Base-by-base conservation (phyloP, 2,113 vertebrate species). In the Centropus bengalensis region DNA sequence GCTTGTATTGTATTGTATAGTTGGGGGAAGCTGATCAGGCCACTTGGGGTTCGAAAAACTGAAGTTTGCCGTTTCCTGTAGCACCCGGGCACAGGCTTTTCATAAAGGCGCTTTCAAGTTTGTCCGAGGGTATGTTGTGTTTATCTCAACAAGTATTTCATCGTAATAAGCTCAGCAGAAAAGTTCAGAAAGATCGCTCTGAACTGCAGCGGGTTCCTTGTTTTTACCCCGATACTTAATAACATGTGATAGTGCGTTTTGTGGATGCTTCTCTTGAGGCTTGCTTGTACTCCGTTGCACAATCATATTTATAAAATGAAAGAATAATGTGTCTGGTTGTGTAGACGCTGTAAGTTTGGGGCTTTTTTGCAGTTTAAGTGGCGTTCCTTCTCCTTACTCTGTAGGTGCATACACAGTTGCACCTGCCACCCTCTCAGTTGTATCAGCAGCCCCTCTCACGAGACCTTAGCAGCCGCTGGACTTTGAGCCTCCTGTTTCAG, bases 241-340 rank as follows among this genome's bases (percentile, higher is more conserved):
- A 5, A 3, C 24, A 5, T 10, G 14, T 11, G 24, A 9, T 6
- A 7, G 51, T 1, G 14, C 6, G 0, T 27, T 16, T 21, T 6
- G 2, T 6, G 10, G 2, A 0, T 14, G 14, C 6, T 22, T 17
- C 8, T 36, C 40, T 26, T 10, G 26, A n/a, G 42, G 8, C 0
- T 52, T 15, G 8, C 10, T 38, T n/a, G 5, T n/a, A 5, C 21
- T 26, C 21, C 1, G 5, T 28, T 51, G 4, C 44, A 28, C 8
- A 2, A 1, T 28, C 8, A 0, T 10, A 1, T 24, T 44, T 45
- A 1, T 5, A 3, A 2, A 0, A 1, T 14, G 28, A 32, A 16
- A 28, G 23, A 47, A 5, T 6, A 7, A 16, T 0, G 5, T 5
- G 1, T 8, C 22, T 4, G 30, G 2, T 12, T 49, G 36, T 23